Evolutionary conservation across 92 coral and sea anemone genomes (phyloP), one percentile per base, ranked within the genome.

Genomic region (Actinostola sp.): DNA sequence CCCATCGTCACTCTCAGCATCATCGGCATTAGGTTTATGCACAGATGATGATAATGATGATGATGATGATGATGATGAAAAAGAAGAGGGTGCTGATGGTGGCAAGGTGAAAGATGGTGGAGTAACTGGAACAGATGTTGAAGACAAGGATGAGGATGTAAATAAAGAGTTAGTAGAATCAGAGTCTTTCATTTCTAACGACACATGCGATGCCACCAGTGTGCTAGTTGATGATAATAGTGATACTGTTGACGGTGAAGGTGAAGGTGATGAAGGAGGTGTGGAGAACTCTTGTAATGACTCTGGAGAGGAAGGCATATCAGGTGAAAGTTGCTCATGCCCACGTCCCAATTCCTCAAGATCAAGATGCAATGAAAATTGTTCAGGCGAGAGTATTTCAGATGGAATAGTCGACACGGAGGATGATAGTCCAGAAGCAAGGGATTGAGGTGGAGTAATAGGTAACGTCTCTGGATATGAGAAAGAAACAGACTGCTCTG

Each of bases 371-470:
- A 57, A 29, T 27, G 63, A 57, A 30, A 57, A 57, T 30, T 29
- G 4, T 12, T 57, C 63, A 27, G 7, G 63, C 28, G 29, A 57
- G 8, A 51, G 35, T 32, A 31, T n/a, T 52, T 68, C 61, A 30
- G 74, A 68, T 9, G 74, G 74, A 68, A 68, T 20, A 51, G 74
- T 19, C 12, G 61, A 68, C 31, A 50, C 61, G 1, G 74, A 68
- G 57, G 63, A 68, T 32, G 56, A 51, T 24, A 50, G 46, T 50
- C 49, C 58, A 23, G 74, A 68, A 13, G 74, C 57, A 51, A 68
- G 51, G 14, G 74, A 68, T 23, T 68, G 74, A 16, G 74, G 74
- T 19, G 74, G 74, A 32, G 74, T 68, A 23, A 51, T 52, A 16
- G 74, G 62, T 35, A 42, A 42, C 3, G 56, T 33, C 15, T 39